Evolutionary conservation across 2,797 vertebrate genomes (phyloP), one percentile per base, ranked within the genome.

Genomic region (Dendrocincla tyrannina): DNA sequence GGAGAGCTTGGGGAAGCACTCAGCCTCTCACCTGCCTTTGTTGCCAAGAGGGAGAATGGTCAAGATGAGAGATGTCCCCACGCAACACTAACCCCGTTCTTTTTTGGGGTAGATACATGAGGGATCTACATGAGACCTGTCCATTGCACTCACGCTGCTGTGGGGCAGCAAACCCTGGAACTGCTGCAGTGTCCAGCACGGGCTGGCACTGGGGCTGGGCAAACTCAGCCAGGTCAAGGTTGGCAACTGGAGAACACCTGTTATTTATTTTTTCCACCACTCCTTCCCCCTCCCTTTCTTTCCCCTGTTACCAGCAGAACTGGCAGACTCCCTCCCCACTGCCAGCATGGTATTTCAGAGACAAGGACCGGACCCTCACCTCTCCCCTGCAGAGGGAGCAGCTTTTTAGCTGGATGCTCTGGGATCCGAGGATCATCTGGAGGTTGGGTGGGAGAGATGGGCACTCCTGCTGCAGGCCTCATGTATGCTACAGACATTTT

Each of bases 81-180:
- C 0, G 6, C 67, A 82, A 49, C 0, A 13, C 17, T 42, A 79
- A 76, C 30, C 17, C 33, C 47, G 39, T 74, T 77, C 23, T 77
- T 68, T 75, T 41, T 56, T 33, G 19, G 28, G 2, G 5, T 30
- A 33, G 37, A 44, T 25, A 15, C 30, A 47, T 0, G 1, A 67
- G 14, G 17, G 33, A n/a, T 18, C 59, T 42, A 28, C 37, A 28
- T 0, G 7, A 73, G 63, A 62, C 19, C 75, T 50, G 53, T 32
- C 49, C 3, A 0, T 30, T 14, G 22, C 35, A 49, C 1, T 1
- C 4, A 0, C 0, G 1, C 74, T 89, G 49, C 33, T 3, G 1
- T 1, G 16, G 23, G 39, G 62, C 53, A n/a, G 28, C 4, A 20
- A 82, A 46, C 25, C 19, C 69, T 7, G 1, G 49, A 89, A 67